A percentile compares a stretch with the other conserved stretches of the same genome.
Evolutionary conservation across 2,888 invertebrate species (phyloP).

Genomic region (Sphinx pinastri): DNA sequence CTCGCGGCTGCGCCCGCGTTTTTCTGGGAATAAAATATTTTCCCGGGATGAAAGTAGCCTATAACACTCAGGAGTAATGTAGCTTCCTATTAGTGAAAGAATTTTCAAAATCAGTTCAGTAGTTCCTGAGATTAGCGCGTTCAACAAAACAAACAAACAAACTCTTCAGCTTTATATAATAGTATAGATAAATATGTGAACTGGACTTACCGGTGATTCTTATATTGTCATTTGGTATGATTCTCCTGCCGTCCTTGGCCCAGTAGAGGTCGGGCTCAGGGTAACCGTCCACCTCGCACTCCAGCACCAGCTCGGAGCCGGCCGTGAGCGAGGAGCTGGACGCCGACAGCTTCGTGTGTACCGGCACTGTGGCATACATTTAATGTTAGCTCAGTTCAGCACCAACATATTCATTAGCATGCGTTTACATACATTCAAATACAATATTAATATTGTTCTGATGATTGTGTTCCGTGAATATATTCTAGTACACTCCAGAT

Average conservation of each 20-base stretch:
- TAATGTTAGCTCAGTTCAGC: neutral
- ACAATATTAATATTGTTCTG: no score
- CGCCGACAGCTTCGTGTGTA: constrained; percentile 85
- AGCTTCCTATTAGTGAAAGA: no score
- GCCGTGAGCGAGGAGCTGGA: constrained; percentile 82
- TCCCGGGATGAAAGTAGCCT: no score
- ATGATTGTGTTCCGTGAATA: no score
- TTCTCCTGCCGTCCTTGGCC: constrained; percentile 89
- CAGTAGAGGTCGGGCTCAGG: constrained; percentile 91
- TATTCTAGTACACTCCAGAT: no score
- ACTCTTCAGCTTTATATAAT: neutral
- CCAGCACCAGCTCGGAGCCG: constrained; percentile 88
- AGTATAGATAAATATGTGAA: no score
- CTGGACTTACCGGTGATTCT: constrained; percentile 85
- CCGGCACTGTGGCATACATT: constrained; percentile 81
- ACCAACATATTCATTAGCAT: neutral
- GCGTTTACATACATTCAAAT: neutral
- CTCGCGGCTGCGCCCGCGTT: no score
- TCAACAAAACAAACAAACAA: no score
- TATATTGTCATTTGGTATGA: constrained; percentile 83
- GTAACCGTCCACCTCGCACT: constrained; percentile 90
- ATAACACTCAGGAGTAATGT: no score
- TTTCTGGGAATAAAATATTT: no score
- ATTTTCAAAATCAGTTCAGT: no score
- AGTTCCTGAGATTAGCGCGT: no score